Evolutionary conservation across 2,797 vertebrate genomes (phyloP).

Genomic region (Lagodon rhomboides): DNA sequence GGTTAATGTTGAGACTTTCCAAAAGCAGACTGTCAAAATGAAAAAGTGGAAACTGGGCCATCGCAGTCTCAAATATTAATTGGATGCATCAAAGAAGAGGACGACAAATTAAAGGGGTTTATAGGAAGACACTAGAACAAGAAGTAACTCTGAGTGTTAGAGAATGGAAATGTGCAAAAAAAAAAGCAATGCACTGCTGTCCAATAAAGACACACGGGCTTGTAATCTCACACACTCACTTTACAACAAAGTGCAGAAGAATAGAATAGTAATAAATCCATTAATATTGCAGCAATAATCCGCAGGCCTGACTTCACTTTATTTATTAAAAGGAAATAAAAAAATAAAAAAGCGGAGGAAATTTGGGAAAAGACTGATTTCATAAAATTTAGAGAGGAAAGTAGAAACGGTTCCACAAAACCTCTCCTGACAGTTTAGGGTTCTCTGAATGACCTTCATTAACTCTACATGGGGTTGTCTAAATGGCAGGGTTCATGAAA

Average conservation of each 20-base stretch:
- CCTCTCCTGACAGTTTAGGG: neutral
- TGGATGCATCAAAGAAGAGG: neutral
- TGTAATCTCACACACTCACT: neutral
- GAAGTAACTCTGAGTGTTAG: neutral
- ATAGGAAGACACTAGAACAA: neutral
- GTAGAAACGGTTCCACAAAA: neutral
- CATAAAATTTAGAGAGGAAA: neutral
- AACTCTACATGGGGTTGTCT: neutral
- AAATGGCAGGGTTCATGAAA: neutral
- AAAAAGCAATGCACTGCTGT: too few species aligned
- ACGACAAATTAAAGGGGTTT: neutral
- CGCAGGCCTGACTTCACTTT: conserved; percentile 9
- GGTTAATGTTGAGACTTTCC: neutral
- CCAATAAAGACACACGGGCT: neutral
- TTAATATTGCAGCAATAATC: conserved; percentile 1
- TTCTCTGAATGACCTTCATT: neutral
- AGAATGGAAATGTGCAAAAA: neutral
- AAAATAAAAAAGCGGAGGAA: neutral
- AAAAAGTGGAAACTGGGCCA: conserved; percentile 1
- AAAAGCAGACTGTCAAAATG: neutral
- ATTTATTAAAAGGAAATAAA: neutral
- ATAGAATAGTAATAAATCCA: neutral
- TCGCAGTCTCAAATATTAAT: neutral
- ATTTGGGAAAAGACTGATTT: neutral
- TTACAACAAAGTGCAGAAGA: neutral